phyloP scores from a whole-genome alignment of 2,113 vertebrate species.

The Tylochromis polylepis region DNA sequence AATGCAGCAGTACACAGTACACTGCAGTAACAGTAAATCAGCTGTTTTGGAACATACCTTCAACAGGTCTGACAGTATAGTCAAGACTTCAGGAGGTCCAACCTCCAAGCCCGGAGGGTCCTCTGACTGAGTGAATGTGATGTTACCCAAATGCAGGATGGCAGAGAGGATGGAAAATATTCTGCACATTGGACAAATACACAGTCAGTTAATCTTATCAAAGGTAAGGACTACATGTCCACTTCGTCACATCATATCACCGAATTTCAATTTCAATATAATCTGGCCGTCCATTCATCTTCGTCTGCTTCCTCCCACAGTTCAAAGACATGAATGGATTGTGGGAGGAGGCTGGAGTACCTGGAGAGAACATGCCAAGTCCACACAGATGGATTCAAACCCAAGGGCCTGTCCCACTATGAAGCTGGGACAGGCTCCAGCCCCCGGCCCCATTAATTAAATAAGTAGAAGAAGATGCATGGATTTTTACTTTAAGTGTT shows the following conservation, averaged over 20 bases:
- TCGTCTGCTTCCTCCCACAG: background rate
- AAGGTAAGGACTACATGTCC: background rate
- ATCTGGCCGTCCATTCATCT: background rate
- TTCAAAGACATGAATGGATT: background rate
- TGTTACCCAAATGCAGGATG: slow-evolving; percentile 90
- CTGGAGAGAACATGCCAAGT: background rate
- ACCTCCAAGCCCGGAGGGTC: slow-evolving; percentile 81
- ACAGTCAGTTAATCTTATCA: background rate
- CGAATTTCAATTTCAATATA: background rate
- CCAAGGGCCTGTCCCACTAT: background rate
- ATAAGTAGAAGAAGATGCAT: background rate
- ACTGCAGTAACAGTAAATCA: background rate
- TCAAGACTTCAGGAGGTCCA: slow-evolving; percentile 83
- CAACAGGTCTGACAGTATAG: slow-evolving; percentile 85
- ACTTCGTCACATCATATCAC: background rate
- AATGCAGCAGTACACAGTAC: background rate
- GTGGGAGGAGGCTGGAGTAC: background rate
- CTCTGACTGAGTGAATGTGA: slow-evolving; percentile 78
- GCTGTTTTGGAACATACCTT: slow-evolving; percentile 43
- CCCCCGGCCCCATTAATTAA: background rate
- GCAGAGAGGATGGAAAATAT: slow-evolving; percentile 93
- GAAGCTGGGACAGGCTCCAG: background rate
- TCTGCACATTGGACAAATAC: slow-evolving; percentile 41
- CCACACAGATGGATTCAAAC: background rate
- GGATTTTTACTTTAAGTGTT: background rate